Evolutionary conservation across 53 echinoderm and acorn worm species (phyloP).

Genomic region (Holothuria scabra): DNA sequence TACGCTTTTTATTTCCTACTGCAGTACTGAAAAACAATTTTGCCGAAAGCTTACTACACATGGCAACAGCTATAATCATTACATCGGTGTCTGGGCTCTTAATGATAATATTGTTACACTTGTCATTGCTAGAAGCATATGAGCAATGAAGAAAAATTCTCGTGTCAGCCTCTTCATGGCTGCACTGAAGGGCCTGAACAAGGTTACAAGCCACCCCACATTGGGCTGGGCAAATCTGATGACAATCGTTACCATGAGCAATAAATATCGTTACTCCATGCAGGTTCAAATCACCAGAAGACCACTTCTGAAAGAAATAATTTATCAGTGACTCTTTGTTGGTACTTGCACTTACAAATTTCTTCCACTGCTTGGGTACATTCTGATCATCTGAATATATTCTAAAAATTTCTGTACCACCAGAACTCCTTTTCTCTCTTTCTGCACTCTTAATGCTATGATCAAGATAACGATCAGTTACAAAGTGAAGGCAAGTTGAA

Average conservation of each 20-base stretch:
- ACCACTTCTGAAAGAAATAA: conserved; percentile 21
- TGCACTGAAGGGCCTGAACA: conserved; percentile 8
- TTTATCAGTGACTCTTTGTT: not conserved
- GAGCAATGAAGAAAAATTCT: conserved; percentile 40
- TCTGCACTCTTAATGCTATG: conserved; percentile 62
- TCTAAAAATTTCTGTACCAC: too few relatives aligned
- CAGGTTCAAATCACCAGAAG: not conserved
- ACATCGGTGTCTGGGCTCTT: too few relatives aligned
- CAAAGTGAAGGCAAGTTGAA: conserved; percentile 52
- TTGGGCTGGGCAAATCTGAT: too few relatives aligned
- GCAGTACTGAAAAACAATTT: conserved; percentile 45
- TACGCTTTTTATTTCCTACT: conserved; percentile 44
- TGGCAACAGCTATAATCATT: too few relatives aligned
- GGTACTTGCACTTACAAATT: conserved; percentile 29
- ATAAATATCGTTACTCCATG: not conserved
- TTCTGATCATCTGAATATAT: too few relatives aligned
- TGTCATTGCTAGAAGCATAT: not conserved
- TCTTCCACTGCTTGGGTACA: too few relatives aligned
- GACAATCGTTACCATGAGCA: too few relatives aligned
- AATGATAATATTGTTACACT: conserved; percentile 36
- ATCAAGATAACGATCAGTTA: conserved; percentile 56
- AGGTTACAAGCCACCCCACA: too few relatives aligned
- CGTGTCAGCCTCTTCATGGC: conserved; percentile 71
- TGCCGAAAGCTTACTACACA: too few relatives aligned
- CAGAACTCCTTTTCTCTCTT: not conserved